Base-by-base conservation (phyloP, 2,797 vertebrate genomes). In the Bradypodion pumilum region DNA sequence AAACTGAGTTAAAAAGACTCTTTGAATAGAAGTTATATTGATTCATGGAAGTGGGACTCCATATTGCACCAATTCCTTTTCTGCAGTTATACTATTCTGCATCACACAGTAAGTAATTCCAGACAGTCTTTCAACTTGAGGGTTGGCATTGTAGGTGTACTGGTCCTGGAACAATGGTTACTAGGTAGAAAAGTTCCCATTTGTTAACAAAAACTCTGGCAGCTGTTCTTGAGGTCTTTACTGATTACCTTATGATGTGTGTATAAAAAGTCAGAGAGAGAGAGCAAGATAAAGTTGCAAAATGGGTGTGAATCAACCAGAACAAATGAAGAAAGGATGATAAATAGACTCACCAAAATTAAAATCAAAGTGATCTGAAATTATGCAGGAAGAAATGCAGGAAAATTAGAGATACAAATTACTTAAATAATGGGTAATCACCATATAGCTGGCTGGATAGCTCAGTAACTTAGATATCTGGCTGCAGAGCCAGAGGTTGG, bases 401-500 rank as follows among this genome's bases (percentile, higher is more conserved):
- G 80, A 21, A 37, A 59, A 81, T 46, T 74, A 63, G 21, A 49
- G 32, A 7, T 19, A 63, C 13, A 4, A 32, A 63, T 78, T 78
- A 37, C 52, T 65, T 74, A 25, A 82, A 82, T 74, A 74, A 37
- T 82, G 74, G 13, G 52, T 9, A n/a, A n/a, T n/a, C n/a, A n/a
- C n/a, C n/a, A n/a, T n/a, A n/a, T n/a, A n/a, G n/a, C n/a, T n/a
- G n/a, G n/a, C n/a, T n/a, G n/a, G n/a, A n/a, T n/a, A n/a, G n/a
- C n/a, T n/a, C n/a, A n/a, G n/a, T n/a, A n/a, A n/a, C n/a, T n/a
- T n/a, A n/a, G n/a, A n/a, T n/a, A n/a, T n/a, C n/a, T n/a, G n/a
- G n/a, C n/a, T n/a, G n/a, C n/a, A n/a, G n/a, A n/a, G n/a, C n/a
- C n/a, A n/a, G n/a, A n/a, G n/a, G n/a, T n/a, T n/a, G n/a, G n/a